Evolutionary conservation across 2,888 invertebrate species (phyloP).

Genomic region (Miltochrista miniata): DNA sequence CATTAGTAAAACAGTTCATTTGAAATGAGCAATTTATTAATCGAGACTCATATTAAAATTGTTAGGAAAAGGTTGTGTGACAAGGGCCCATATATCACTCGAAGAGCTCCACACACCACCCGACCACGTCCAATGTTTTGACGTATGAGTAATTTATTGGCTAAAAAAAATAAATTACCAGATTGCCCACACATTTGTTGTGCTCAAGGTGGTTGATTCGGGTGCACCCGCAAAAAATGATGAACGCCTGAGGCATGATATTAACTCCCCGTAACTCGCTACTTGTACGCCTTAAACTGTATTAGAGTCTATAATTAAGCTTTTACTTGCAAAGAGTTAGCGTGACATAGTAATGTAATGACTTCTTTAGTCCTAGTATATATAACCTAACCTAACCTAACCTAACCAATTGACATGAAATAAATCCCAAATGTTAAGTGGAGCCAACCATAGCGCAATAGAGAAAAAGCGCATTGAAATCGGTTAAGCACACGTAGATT

Average conservation of each 20-base stretch:
- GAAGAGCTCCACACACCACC: conserved; percentile 52
- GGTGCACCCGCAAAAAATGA: conserved; percentile 78
- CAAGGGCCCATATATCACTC: conserved; percentile 79
- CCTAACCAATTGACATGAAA: too few species aligned
- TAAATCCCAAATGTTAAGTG: too few species aligned
- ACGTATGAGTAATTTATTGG: conserved; percentile 83
- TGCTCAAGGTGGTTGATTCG: conserved; percentile 78
- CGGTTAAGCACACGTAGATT: too few species aligned
- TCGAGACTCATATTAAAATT: conserved; percentile 62
- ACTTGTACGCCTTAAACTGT: conserved; percentile 54
- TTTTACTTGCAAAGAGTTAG: not conserved
- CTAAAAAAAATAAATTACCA: conserved; percentile 81
- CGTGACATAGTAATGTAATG: not conserved
- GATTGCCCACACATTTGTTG: conserved; percentile 80
- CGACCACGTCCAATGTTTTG: conserved; percentile 72
- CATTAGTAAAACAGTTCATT: conserved; percentile 60
- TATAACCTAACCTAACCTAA: too few species aligned
- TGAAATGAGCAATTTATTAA: conserved; percentile 68
- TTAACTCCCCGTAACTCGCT: conserved; percentile 68
- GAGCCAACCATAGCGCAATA: too few species aligned
- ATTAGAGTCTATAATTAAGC: not conserved
- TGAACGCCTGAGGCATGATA: conserved; percentile 55
- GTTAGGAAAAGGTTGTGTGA: conserved; percentile 71
- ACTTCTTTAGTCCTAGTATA: too few species aligned
- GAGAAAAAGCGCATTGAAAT: too few species aligned